A percentile compares a stretch with the other conserved stretches of the same genome.
phyloP scores from a whole-genome alignment of 2,113 vertebrate genomes.

The Phainopepla nitens region DNA sequence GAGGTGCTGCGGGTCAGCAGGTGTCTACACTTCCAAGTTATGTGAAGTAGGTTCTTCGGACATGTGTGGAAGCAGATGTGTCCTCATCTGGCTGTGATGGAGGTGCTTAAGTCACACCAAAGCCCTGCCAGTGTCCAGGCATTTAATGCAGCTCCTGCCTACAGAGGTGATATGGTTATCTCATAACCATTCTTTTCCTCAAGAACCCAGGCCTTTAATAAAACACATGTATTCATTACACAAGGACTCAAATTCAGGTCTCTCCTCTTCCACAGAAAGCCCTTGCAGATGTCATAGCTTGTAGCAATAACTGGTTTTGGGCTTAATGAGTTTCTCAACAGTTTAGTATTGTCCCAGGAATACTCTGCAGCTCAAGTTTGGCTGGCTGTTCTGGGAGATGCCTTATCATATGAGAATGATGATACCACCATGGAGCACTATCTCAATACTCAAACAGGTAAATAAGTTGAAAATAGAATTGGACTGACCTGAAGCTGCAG shows the following conservation, averaged over 20 bases:
- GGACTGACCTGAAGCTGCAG: background rate
- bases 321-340: background rate
- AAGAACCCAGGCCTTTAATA: background rate
- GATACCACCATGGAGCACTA: background rate
- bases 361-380: background rate
- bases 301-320: background rate
- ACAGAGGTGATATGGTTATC: background rate
- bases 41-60: background rate
- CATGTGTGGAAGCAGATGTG: background rate
- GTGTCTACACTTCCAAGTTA: background rate
- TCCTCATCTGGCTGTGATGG: background rate
- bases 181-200: background rate
- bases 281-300: rapidly evolving
- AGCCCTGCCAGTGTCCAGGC: background rate
- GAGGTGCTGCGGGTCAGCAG: background rate
- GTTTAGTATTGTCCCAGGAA: background rate
- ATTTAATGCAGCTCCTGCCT: background rate
- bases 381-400: background rate
- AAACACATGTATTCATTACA: background rate
- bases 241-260: background rate
- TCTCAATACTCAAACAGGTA: background rate
- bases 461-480: background rate
- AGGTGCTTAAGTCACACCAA: background rate
- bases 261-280: background rate
- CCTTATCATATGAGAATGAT: rapidly evolving